phyloP scores from a whole-genome alignment of 2,888 invertebrate species.

The Stegana nigrithorax region DNA sequence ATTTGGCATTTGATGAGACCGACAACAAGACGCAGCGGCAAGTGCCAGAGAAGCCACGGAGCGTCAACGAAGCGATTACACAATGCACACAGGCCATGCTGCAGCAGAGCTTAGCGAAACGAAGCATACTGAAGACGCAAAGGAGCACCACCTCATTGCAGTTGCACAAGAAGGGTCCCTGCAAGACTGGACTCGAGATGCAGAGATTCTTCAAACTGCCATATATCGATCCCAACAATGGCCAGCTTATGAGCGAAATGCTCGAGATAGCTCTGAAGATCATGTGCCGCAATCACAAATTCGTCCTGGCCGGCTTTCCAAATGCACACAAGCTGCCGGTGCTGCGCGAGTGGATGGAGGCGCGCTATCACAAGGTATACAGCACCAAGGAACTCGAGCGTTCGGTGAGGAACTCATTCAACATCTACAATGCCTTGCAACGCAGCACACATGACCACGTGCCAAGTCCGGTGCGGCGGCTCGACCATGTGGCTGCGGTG shows the following conservation, averaged over 20 bases:
- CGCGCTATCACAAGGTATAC: conserved; percentile 37
- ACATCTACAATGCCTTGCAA: background rate
- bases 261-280: conserved; percentile 32
- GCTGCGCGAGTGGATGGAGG: conserved; percentile 38
- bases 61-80: background rate
- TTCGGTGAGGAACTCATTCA: background rate
- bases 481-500: background rate
- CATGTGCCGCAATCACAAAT: conserved; percentile 39
- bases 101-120: background rate
- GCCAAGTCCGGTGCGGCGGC: no score
- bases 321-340: conserved; percentile 41
- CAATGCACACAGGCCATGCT: background rate
- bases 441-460: no score
- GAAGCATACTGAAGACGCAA: no score
- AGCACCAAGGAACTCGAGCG: background rate
- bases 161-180: background rate
- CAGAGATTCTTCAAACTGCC: background rate
- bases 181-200: background rate
- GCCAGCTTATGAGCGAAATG: conserved; percentile 34
- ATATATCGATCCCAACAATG: conserved; percentile 35
- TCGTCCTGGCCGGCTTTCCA: conserved; percentile 44
- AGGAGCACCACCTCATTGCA: background rate
- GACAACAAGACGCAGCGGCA: no score
- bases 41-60: no score
- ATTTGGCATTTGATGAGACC: no score